Conservation (phyloP, 2,113 vertebrate genomes). For the Rhizomys pruinosus region DNA sequence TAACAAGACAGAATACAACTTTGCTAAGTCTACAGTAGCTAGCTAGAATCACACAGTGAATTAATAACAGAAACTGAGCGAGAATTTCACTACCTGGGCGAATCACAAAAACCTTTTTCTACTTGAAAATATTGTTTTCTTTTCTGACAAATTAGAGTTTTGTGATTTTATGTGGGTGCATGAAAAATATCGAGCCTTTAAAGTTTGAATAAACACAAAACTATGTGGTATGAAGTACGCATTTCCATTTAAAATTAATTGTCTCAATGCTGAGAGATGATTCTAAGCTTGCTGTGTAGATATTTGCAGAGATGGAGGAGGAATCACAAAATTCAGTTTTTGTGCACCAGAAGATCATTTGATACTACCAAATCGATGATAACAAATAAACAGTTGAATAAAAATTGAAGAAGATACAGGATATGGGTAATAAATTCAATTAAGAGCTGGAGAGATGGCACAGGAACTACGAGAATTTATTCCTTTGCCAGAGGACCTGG, state of each 20-base stretch:
- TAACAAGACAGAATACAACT: neutral
- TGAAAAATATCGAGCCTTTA: neutral
- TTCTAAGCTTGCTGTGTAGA: too few relatives aligned
- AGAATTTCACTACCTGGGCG: neutral
- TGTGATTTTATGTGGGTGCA: neutral
- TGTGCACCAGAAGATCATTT: neutral
- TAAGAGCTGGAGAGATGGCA: neutral
- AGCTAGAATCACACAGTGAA: neutral
- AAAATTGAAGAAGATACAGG: neutral
- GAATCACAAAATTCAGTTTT: neutral
- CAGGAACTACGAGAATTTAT: neutral
- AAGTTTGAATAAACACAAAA: neutral
- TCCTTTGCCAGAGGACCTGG: neutral
- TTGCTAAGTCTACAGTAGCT: neutral
- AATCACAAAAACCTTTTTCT: neutral
- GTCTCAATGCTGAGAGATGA: neutral
- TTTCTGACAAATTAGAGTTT: neutral
- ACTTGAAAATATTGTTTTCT: neutral
- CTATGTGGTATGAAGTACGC: neutral
- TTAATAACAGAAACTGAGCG: neutral
- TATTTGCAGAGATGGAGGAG: neutral
- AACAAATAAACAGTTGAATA: neutral
- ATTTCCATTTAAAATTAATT: neutral
- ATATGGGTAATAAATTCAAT: neutral
- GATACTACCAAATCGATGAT: too few relatives aligned